A percentile compares a stretch with the other conserved stretches of the same genome.
Evolutionary conservation across 2,113 vertebrate species (phyloP).

Genomic region (Tylochromis polylepis): DNA sequence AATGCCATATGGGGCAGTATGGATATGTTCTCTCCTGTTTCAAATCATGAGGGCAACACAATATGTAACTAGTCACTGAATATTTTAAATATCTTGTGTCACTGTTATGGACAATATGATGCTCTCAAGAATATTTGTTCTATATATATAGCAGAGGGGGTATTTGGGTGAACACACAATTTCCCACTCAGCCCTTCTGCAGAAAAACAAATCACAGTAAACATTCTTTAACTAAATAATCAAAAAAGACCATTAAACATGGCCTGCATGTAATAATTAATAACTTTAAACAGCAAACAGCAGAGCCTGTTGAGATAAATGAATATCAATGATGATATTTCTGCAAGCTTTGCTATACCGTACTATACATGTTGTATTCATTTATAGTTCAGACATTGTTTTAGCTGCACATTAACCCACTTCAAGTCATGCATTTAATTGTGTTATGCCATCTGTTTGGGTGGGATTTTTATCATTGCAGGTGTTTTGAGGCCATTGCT

Average conservation of each 20-base stretch:
- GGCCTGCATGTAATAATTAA: not conserved
- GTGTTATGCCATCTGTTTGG: not conserved
- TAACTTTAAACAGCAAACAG: not conserved
- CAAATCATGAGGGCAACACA: not conserved
- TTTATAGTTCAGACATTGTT: not conserved
- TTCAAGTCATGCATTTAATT: not conserved
- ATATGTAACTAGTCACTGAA: not conserved
- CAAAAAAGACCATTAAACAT: not conserved
- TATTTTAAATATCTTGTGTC: not conserved
- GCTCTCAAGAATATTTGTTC: not conserved
- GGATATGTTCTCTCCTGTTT: not conserved
- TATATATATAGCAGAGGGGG: not conserved
- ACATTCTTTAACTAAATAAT: not conserved
- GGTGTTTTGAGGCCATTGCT: conserved; percentile 28
- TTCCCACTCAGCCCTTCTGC: not conserved
- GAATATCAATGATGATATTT: not conserved
- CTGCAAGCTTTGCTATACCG: not conserved
- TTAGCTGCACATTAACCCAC: not conserved
- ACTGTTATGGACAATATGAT: not conserved
- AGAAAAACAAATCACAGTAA: not conserved
- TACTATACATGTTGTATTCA: not conserved
- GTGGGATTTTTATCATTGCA: not conserved
- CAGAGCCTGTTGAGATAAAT: not conserved
- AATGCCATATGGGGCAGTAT: not conserved
- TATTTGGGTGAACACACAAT: not conserved